Conservation (phyloP, 2,888 invertebrate species). For the Chalcosyrphus nemorum region DNA sequence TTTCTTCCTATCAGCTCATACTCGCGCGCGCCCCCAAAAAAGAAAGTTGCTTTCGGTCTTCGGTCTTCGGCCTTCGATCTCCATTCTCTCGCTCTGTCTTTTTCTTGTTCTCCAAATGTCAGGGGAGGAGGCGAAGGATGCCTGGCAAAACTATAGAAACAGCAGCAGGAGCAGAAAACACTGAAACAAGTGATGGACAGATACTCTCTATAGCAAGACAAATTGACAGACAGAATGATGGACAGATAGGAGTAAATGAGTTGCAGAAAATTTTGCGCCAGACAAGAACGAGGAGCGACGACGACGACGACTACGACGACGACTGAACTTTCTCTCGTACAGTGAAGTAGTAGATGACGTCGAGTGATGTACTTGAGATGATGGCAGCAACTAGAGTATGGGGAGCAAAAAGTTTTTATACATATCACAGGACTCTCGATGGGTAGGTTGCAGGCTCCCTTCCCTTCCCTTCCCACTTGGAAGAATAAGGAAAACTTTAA, state of each 20-base stretch:
- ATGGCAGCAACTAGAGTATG: not conserved
- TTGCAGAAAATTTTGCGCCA: constrained; percentile 77
- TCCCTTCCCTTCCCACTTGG: not conserved
- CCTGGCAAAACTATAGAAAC: not conserved
- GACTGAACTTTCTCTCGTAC: constrained; percentile 57
- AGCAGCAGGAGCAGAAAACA: constrained; percentile 35
- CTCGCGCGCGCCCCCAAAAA: not conserved
- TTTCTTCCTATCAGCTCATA: constrained; percentile 54
- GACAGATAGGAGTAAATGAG: constrained; percentile 82
- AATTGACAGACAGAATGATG: constrained; percentile 82
- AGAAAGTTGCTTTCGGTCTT: not conserved
- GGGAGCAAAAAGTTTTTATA: constrained; percentile 41
- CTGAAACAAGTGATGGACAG: constrained; percentile 70
- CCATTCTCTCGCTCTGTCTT: constrained; percentile 43
- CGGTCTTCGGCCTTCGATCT: constrained; percentile 44
- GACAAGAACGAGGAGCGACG: constrained; percentile 36
- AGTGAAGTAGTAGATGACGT: constrained; percentile 59
- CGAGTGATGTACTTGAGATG: constrained; percentile 67
- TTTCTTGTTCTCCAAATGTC: constrained; percentile 52
- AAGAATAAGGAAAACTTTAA: constrained; percentile 56
- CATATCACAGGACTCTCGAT: constrained; percentile 22
- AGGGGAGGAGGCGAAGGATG: constrained; percentile 48
- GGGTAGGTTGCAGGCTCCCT: not conserved
- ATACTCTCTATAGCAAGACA: constrained; percentile 76
- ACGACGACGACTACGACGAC: too few species aligned